Base-by-base conservation (phyloP, 2,113 vertebrate species). In the Malurus elegans region DNA sequence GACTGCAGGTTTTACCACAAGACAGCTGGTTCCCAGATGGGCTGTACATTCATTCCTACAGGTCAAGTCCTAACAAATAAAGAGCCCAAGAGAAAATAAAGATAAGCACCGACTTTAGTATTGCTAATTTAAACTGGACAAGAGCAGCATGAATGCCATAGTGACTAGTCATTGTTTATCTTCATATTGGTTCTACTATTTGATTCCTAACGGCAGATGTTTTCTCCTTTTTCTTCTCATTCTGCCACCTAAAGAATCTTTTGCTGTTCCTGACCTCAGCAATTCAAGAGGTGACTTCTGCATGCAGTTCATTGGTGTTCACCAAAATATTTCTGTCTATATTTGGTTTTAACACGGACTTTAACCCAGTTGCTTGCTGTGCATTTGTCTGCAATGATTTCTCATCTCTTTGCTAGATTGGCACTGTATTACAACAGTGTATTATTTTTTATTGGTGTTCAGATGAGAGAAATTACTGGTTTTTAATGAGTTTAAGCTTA, bases 251-350 rank as follows among this genome's bases (percentile, higher is more conserved):
- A 99, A 99, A 99, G 99, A 99, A 98, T 98, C 99, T 98, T 98
- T 99, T 98, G 98, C 99, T 98, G 98, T 99, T 99, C 99, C 99
- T 98, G 99, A 99, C 98, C 99, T 99, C 99, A 99, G 98, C 99
- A 99, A 99, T 98, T 98, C 99, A 97, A 99, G 99, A 99, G 99
- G 99, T 99, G 99, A 99, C 97, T 98, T 98, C 98, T 98, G 98
- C 98, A 98, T 98, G 98, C 97, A 97, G 96, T 97, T 96, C 92
- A 83, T 92, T 97, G 92, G 92, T 95, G 93, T 56, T 96, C 97
- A 97, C 97, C 97, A 80, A 84, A 93, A 56, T 94, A 79, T 75
- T 93, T 94, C 50, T 86, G 42, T 80, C 67, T 69, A 85, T 95
- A 51, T 45, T 71, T 94, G 76, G 34, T 73, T 93, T 91, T 93